Evolutionary conservation across 2,888 invertebrate species (phyloP).

Genomic region (Malthinus seriepunctatus): DNA sequence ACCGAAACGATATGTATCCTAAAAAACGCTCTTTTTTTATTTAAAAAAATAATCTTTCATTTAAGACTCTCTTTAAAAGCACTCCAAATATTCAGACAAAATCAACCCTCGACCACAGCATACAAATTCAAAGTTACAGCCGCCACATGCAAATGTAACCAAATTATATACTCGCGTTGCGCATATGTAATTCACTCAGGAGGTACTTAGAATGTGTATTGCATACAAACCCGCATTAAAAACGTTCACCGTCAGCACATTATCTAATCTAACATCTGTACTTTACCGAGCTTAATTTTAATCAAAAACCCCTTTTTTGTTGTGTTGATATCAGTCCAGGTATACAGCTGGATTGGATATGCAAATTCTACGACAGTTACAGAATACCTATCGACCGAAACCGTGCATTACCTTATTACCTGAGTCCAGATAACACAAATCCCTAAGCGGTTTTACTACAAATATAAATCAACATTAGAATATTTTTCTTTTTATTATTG

Average conservation of each 20-base stretch:
- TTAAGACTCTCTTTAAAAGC: slow-evolving; percentile 17
- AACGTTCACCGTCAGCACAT: slow-evolving; percentile 35
- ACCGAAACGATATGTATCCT: slow-evolving; percentile 21
- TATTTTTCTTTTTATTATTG: background rate
- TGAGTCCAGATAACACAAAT: slow-evolving; percentile 7
- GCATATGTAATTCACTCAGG: slow-evolving; percentile 51
- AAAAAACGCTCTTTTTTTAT: slow-evolving; percentile 6
- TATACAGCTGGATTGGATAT: slow-evolving; percentile 37
- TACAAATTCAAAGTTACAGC: slow-evolving; percentile 45
- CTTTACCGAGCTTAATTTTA: slow-evolving; percentile 36
- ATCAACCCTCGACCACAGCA: slow-evolving; percentile 37
- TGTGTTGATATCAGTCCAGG: slow-evolving; percentile 37
- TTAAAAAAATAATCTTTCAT: slow-evolving; percentile 16
- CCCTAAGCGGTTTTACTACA: background rate
- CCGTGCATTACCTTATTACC: slow-evolving; percentile 20
- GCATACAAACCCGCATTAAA: slow-evolving; percentile 6
- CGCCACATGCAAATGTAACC: slow-evolving; percentile 56
- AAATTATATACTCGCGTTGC: slow-evolving; percentile 54
- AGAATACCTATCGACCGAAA: slow-evolving; percentile 41
- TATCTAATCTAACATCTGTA: slow-evolving; percentile 44
- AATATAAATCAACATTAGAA: background rate
- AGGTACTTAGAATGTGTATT: slow-evolving; percentile 31
- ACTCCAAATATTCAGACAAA: slow-evolving; percentile 29
- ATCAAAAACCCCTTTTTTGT: slow-evolving; percentile 36
- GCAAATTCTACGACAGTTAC: slow-evolving; percentile 40